A percentile compares a stretch with the other conserved stretches of the same genome.
Evolutionary conservation across 1,140 invertebrate species (phyloP).

Genomic region (Calephelis virginiensis): DNA sequence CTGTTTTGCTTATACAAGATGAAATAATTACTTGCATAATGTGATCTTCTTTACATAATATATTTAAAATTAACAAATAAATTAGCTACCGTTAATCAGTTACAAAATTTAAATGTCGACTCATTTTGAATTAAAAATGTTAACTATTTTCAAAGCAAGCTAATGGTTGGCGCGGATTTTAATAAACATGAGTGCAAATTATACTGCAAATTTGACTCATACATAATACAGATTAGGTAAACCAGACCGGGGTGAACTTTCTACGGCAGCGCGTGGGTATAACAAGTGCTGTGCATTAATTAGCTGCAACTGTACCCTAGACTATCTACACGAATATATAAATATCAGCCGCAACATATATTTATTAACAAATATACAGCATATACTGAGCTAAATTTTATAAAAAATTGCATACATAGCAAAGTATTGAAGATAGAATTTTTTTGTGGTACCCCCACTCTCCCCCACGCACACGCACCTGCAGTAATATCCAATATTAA

Average conservation of each 20-base stretch:
- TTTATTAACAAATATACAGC: background rate
- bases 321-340: no score
- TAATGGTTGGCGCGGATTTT: background rate
- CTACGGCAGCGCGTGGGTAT: slow-evolving; percentile 20
- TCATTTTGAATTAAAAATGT: background rate
- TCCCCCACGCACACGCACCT: no score
- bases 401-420: no score
- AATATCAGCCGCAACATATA: background rate
- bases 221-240: slow-evolving; percentile 23
- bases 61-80: no score
- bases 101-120: background rate
- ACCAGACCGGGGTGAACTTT: slow-evolving; percentile 20
- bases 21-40: no score
- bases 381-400: no score
- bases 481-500: no score
- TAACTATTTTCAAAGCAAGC: background rate
- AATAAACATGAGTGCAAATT: slow-evolving; percentile 21
- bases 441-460: no score
- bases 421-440: no score
- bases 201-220: slow-evolving; percentile 18
- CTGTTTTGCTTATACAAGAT: no score
- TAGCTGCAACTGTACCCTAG: slow-evolving; percentile 18
- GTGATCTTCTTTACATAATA: no score
- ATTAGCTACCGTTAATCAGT: no score
- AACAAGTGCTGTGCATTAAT: slow-evolving; percentile 22